These are phyloP conservation scores for Fringilla coelebs DNA, from an alignment of 2,797 vertebrate species.

Conservation along the genomic window DNA sequence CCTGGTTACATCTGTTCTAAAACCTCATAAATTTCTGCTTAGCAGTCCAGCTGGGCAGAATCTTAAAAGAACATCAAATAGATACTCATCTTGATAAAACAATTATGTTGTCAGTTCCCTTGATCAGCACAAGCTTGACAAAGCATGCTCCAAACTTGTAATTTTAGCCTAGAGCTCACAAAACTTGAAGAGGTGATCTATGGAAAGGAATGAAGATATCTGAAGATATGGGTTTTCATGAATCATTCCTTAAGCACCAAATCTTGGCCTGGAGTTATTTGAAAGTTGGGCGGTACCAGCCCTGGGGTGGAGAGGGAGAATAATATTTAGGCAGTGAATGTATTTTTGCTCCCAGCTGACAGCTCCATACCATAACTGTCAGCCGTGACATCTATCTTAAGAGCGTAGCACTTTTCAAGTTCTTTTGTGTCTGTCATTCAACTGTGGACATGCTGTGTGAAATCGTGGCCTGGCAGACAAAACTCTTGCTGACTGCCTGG, in stretches of 20 bases:
- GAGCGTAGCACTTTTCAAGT: background rate
- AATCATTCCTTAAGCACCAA: background rate
- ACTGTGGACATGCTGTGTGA: background rate
- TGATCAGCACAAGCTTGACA: constrained; percentile 46
- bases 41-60: background rate
- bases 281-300: background rate
- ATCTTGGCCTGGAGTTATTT: constrained; percentile 38
- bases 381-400: constrained; percentile 52
- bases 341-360: constrained; percentile 3
- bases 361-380: constrained; percentile 38
- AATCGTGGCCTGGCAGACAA: background rate
- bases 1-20: constrained; percentile 43
- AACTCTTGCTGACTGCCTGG: background rate
- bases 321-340: constrained; percentile 8
- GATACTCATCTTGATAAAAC: constrained; percentile 14
- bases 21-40: constrained; percentile 17
- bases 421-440: constrained; percentile 45
- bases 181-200: constrained; percentile 31
- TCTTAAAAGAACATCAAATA: constrained; percentile 25
- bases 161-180: constrained; percentile 47
- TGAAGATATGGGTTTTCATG: background rate
- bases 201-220: constrained; percentile 12
- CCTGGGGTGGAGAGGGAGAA: constrained; percentile 3
- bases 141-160: constrained; percentile 29
- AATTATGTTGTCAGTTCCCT: constrained; percentile 26